Evolutionary conservation across 2,797 vertebrate genomes (phyloP), one percentile per base, ranked within the genome.

Genomic region (Sebastolobus alascanus): DNA sequence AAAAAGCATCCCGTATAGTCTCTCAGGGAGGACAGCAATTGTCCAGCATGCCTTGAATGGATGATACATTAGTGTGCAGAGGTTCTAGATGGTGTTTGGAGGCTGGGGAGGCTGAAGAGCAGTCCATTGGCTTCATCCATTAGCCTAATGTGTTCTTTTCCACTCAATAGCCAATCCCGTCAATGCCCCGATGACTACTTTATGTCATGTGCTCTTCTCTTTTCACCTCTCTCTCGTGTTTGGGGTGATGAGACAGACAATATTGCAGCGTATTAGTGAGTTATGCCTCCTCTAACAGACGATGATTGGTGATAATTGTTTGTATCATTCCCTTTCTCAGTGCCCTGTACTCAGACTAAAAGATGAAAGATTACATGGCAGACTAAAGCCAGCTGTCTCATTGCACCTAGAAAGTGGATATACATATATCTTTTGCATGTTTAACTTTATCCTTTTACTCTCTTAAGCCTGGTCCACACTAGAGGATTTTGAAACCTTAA

Each of bases 101-200:
- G 67, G 67, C 78, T 78, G 80, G 80, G 75, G 71, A 75, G 81
- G 85, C 80, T 82, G 82, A 84, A 66, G 59, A 80, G 76, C 58
- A 83, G 80, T 84, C 66, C 80, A 75, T 38, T 70, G 84, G 80
- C 81, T 86, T 84, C 77, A 75, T 92, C 93, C 92, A 95, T 95
- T 95, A 94, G 89, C 77, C 27, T 94, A 94, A 94, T 94, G 93
- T 87, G 80, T 79, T 92, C 75, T 84, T 87, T 79, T 90, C 84
- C 81, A 70, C 73, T 90, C 82, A 78, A 80, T 82, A 73, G 72
- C 73, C 61, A 79, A 90, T 86, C 86, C 81, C 75, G 75, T 74
- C 76, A 86, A 76, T 87, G 80, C 84, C 87, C 76, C 43, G 20
- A 76, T 75, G 81, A 77, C 73, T 88, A 77, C 81, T 88, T 80